These are phyloP conservation scores for Apostichopus californicus DNA, from an alignment of 35 echinoderm and acorn worm genomes.

Conservation along the genomic window DNA sequence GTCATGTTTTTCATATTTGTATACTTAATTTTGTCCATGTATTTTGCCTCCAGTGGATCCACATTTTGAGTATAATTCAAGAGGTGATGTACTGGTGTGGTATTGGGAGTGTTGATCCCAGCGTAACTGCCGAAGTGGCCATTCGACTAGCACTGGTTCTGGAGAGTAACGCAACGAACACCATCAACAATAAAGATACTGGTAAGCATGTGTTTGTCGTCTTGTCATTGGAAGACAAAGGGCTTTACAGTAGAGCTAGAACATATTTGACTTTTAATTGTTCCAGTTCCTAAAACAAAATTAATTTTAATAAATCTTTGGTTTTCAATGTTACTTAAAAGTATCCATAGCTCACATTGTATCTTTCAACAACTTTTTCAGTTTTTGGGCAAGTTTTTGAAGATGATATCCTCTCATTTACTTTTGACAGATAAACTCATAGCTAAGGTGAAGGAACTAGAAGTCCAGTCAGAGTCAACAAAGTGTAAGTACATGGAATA, in stretches of 20 bases:
- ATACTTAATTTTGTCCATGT: no score
- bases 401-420: not conserved
- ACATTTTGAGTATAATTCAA: slow-evolving; percentile 88
- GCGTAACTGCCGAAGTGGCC: slow-evolving; percentile 94
- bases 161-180: slow-evolving; percentile 88
- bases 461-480: slow-evolving; percentile 23
- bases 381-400: not conserved
- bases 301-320: no score
- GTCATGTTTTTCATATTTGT: no score
- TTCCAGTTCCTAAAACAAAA: no score
- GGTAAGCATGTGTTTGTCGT: slow-evolving; percentile 14
- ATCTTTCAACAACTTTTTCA: no score
- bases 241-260: no score
- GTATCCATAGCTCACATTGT: no score
- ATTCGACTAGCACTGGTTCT: slow-evolving; percentile 92
- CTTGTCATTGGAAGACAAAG: no score
- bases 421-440: slow-evolving; percentile 38
- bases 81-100: slow-evolving; percentile 99
- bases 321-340: no score
- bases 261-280: no score
- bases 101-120: slow-evolving; percentile 84
- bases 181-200: slow-evolving; percentile 55
- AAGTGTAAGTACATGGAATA: slow-evolving; percentile 17
- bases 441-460: slow-evolving; percentile 18
- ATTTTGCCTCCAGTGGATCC: slow-evolving; percentile 84